A percentile compares a stretch with the other conserved stretches of the same genome.
Evolutionary conservation across 1,140 invertebrate genomes (phyloP).

Genomic region (Halesus radiatus): DNA sequence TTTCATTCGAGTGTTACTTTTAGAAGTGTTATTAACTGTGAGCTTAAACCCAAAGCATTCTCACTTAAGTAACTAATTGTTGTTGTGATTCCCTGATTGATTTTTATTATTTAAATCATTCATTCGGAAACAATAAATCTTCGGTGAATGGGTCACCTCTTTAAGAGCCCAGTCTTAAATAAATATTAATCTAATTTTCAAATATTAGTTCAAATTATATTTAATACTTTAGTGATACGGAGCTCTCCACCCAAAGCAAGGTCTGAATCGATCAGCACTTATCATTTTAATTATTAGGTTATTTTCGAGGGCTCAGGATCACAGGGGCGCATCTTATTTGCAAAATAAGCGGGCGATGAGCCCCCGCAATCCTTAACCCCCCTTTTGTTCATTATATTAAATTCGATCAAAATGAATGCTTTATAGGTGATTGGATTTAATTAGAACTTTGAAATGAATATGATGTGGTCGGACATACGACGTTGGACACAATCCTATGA

Average conservation of each 20-base stretch:
- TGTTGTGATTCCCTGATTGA: background rate
- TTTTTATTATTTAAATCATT: background rate
- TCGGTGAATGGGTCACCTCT: background rate
- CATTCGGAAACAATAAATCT: background rate
- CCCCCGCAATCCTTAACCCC: no score
- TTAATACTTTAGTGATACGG: conserved; percentile 5
- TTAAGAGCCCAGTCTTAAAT: background rate
- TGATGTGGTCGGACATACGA: no score
- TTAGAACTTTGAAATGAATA: background rate
- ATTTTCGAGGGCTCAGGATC: no score
- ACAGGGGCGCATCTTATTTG: background rate
- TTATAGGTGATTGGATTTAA: no score
- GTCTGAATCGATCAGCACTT: background rate
- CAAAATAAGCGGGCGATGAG: background rate
- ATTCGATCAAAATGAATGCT: no score
- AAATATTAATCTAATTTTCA: background rate
- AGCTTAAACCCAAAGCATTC: conserved; percentile 4
- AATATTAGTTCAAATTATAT: conserved; percentile 14
- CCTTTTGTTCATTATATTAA: no score
- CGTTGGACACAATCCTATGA: no score
- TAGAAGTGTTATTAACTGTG: conserved; percentile 11
- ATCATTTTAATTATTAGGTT: background rate
- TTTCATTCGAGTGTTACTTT: background rate
- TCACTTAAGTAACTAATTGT: background rate
- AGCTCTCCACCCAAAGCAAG: background rate